These are phyloP conservation scores for Lamellibrachia luymesi DNA, from an alignment of 1,140 invertebrate genomes.

Conservation along the genomic window DNA sequence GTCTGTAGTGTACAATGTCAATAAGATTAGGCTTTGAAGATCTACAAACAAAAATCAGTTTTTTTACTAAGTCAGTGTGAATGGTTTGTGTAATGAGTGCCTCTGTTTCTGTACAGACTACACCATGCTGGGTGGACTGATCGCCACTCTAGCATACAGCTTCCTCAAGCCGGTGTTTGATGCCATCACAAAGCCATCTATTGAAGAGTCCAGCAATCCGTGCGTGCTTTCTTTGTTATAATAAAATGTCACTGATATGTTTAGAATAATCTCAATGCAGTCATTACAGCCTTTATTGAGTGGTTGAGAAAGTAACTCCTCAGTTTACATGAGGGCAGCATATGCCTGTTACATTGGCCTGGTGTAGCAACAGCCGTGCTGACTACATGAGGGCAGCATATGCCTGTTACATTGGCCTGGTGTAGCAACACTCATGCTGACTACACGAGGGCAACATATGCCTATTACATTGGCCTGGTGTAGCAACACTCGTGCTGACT, in stretches of 20 bases:
- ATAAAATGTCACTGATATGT: background rate
- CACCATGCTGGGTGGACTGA: conserved; percentile 17
- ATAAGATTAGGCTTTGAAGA: background rate
- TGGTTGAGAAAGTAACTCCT: background rate
- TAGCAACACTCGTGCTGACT: too few relatives aligned
- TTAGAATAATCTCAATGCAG: background rate
- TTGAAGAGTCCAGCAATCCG: conserved; percentile 23
- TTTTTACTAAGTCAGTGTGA: background rate
- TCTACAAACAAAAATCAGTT: background rate
- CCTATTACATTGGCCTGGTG: background rate
- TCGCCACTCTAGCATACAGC: conserved; percentile 8
- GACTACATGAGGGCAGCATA: too few relatives aligned
- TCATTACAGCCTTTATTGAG: background rate
- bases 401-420: background rate
- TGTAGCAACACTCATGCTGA: too few relatives aligned
- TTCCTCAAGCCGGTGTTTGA: conserved; percentile 25
- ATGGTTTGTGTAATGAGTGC: too few relatives aligned
- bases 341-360: too few relatives aligned
- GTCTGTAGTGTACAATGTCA: background rate
- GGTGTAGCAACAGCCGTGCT: too few relatives aligned
- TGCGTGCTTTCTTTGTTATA: background rate
- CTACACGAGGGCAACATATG: too few relatives aligned
- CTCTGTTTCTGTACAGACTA: conserved; percentile 10
- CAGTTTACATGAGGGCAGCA: background rate
- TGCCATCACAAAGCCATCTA: conserved; percentile 13